phyloP scores from a whole-genome alignment of 2,888 invertebrate genomes.

The Ptilodon capucinus region DNA sequence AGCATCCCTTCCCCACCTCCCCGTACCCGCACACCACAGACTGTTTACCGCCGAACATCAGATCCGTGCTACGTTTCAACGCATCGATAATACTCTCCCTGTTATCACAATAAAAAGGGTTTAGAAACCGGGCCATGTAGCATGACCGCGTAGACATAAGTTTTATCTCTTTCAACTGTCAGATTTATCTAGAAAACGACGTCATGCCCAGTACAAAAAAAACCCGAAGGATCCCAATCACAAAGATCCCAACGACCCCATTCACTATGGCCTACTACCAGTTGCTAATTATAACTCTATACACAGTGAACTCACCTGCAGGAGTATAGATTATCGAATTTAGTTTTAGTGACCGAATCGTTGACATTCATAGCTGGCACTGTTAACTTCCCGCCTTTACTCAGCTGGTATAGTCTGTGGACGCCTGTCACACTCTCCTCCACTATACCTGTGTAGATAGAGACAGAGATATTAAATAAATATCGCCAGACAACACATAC shows the following conservation, averaged over 20 bases:
- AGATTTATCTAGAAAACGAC: too few relatives aligned
- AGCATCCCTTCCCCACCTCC: slow-evolving; percentile 98
- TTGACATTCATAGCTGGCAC: slow-evolving; percentile 99
- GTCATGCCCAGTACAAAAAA: too few relatives aligned
- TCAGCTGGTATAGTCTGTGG: slow-evolving; percentile 96
- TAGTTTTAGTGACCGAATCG: slow-evolving; percentile 98
- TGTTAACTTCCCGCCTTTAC: slow-evolving; percentile 95
- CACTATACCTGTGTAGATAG: slow-evolving; percentile 97
- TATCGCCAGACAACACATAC: too few relatives aligned
- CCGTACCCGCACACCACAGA: slow-evolving; percentile 98
- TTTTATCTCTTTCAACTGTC: too few relatives aligned
- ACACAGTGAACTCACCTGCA: slow-evolving; percentile 85
- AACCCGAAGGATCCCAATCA: too few relatives aligned
- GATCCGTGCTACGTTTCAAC: slow-evolving; percentile 94
- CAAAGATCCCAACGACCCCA: too few relatives aligned
- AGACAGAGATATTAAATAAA: too few relatives aligned
- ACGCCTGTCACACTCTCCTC: slow-evolving; percentile 99
- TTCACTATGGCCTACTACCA: too few relatives aligned
- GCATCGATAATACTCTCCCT: slow-evolving; percentile 83
- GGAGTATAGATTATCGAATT: slow-evolving; percentile 98
- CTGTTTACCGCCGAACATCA: slow-evolving; percentile 99
- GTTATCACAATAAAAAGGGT: slow-evolving; percentile 30
- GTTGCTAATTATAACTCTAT: too few relatives aligned
- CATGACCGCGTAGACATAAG: too few relatives aligned
- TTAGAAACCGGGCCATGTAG: too few relatives aligned